Conservation (phyloP, 2,888 invertebrate genomes). For the Marasmarcha lunaedactyla region DNA sequence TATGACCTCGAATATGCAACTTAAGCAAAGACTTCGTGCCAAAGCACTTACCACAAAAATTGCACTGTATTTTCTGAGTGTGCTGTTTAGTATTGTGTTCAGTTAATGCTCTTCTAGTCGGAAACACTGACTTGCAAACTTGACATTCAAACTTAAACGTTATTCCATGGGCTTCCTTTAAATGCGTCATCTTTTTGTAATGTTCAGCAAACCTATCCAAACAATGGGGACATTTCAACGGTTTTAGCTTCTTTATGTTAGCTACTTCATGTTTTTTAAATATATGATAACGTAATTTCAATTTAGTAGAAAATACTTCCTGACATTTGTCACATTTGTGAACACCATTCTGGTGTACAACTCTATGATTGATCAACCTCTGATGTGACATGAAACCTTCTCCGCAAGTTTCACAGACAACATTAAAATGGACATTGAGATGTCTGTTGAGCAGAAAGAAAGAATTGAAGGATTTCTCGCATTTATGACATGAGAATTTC, state of each 20-base stretch:
- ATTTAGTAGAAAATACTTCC: conserved; percentile 45
- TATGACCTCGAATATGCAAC: conserved; percentile 50
- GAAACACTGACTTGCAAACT: conserved; percentile 38
- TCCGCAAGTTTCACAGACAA: conserved; percentile 58
- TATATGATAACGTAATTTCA: conserved; percentile 48
- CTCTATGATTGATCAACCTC: conserved; percentile 45
- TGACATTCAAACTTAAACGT: conserved; percentile 49
- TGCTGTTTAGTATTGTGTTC: conserved; percentile 54
- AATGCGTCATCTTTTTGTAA: conserved; percentile 54
- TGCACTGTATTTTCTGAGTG: conserved; percentile 51
- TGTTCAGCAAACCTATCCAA: conserved; percentile 55
- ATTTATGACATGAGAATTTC: conserved; percentile 44
- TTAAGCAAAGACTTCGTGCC: conserved; percentile 46
- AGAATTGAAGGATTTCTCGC: conserved; percentile 47
- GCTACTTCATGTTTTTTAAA: conserved; percentile 48
- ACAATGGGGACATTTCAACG: conserved; percentile 55
- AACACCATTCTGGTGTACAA: conserved; percentile 48
- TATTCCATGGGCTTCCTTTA: conserved; percentile 51
- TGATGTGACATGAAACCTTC: conserved; percentile 57
- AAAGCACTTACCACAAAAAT: conserved; percentile 51
- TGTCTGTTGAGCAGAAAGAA: conserved; percentile 53
- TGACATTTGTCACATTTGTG: conserved; percentile 51
- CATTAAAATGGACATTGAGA: conserved; percentile 57
- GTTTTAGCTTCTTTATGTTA: conserved; percentile 44
- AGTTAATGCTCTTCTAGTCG: conserved; percentile 46